Base-by-base conservation (phyloP, 2,113 vertebrate genomes). In the Tragelaphus imberbis region DNA sequence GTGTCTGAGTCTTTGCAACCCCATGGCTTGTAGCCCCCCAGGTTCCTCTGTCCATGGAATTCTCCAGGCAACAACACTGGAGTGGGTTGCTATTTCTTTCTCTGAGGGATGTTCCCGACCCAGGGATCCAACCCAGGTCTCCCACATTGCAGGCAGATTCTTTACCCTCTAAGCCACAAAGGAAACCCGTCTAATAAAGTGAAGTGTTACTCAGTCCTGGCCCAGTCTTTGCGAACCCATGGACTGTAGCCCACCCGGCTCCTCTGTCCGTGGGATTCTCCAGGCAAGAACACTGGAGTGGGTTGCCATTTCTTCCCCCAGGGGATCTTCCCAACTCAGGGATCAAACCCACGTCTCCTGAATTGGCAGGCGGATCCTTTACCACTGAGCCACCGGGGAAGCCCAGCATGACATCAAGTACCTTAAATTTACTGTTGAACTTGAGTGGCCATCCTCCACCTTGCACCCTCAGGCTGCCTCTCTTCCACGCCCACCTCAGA, bases 201-300 rank as follows among this genome's bases (percentile, higher is more conserved):
- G 30, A 33, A 63, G 14, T 65, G 58, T 59, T n/a, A 65, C 30
- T 65, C 30, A 65, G 30, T 65, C 15, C 15, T 65, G 63, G 8
- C 15, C 30, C 15, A 33, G 30, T 65, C 63, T 33, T 8, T 65
- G 63, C 0, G 7, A 65, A 6, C 30, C 30, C 63, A n/a, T 8
- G 15, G 63, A 17, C 63, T 33, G 63, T 17, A 16, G 63, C 63
- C 15, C 30, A 4, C 63, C 30, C 0, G 2, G 3, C 0, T 65
- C 15, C 63, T 17, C 6, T n/a, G 63, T n/a, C 63, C 63, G 4
- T n/a, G 30, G 15, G 30, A 65, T 65, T 17, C 7, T n/a, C 30
- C 63, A 65, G 63, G 63, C 63, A 65, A 65, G 30, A 4, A 65
- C 4, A n/a, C 30, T 65, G 7, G 3, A 17, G 63, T n/a, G 3